These are phyloP conservation scores for Odocoileus hemionus DNA, from an alignment of 2,113 vertebrate genomes.

Conservation along the genomic window DNA sequence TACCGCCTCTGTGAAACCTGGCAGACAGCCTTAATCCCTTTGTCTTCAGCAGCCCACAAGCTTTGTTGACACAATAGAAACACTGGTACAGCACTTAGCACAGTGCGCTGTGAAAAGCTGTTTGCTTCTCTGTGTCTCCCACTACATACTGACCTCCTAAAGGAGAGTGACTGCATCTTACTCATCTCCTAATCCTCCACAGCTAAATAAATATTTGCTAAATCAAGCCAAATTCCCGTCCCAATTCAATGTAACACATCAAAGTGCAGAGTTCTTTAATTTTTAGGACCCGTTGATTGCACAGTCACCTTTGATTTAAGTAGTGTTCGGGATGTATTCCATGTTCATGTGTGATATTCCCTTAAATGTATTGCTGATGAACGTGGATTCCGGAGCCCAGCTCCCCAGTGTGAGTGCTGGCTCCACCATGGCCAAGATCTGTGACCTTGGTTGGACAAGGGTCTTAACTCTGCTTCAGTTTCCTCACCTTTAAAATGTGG, in stretches of 20 bases:
- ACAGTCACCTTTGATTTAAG: neutral
- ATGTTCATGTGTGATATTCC: neutral
- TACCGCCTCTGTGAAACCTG: neutral
- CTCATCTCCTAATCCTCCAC: constrained; percentile 31
- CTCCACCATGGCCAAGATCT: neutral
- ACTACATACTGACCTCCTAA: neutral
- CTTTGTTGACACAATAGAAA: constrained; percentile 46
- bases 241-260: neutral
- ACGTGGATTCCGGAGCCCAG: neutral
- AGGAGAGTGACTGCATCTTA: constrained; percentile 35
- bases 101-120: neutral
- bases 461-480: neutral
- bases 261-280: neutral
- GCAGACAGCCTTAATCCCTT: constrained; percentile 33
- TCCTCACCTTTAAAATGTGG: neutral
- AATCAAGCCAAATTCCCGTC: constrained; percentile 2
- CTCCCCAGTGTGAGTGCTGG: neutral
- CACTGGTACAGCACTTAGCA: neutral
- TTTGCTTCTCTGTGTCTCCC: constrained; percentile 29
- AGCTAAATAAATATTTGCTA: constrained; percentile 62
- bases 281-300: neutral
- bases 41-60: constrained; percentile 34
- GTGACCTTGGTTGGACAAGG: neutral
- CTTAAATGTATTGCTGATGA: neutral
- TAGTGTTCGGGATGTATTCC: neutral